A percentile compares a stretch with the other conserved stretches of the same genome.
Evolutionary conservation across 2,888 invertebrate species (phyloP).

Genomic region (Philaethria dido): DNA sequence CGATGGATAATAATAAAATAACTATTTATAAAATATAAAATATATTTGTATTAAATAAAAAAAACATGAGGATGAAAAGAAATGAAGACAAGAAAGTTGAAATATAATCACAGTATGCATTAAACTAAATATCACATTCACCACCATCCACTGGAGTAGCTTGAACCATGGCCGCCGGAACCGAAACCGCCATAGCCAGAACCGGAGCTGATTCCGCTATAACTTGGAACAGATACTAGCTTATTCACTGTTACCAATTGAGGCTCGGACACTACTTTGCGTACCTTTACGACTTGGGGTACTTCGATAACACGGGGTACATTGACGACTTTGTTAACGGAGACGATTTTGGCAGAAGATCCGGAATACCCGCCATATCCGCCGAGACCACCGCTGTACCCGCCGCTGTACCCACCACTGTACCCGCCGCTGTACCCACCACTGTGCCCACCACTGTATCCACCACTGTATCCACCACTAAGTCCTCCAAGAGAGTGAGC

Average conservation of each 20-base stretch:
- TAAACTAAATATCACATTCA: conserved; percentile 32
- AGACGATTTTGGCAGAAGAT: conserved; percentile 47
- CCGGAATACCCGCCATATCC: conserved; percentile 35
- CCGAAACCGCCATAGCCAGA: conserved; percentile 41
- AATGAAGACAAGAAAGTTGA: conserved; percentile 7
- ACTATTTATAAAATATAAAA: conserved; percentile 18
- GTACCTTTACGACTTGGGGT: conserved; percentile 55
- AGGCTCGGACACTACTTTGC: conserved; percentile 57
- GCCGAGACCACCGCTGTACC: conserved; percentile 26
- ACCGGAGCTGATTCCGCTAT: conserved; percentile 38
- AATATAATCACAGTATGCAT: conserved; percentile 28
- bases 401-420: conserved; percentile 11
- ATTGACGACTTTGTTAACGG: conserved; percentile 55
- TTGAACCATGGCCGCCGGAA: conserved; percentile 32
- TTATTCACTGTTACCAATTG: conserved; percentile 57
- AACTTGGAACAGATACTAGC: conserved; percentile 55
- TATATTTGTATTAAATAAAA: conserved; percentile 23
- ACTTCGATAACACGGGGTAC: conserved; percentile 51
- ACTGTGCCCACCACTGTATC: conserved; percentile 28
- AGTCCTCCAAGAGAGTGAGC: conserved; percentile 26
- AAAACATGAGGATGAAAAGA: neutral
- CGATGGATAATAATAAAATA: neutral
- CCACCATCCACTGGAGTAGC: conserved; percentile 47
- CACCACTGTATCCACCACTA: conserved; percentile 11
- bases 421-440: conserved; percentile 18